These are phyloP conservation scores for Suricata suricatta DNA, from an alignment of 2,113 vertebrate genomes.

Conservation along the genomic window DNA sequence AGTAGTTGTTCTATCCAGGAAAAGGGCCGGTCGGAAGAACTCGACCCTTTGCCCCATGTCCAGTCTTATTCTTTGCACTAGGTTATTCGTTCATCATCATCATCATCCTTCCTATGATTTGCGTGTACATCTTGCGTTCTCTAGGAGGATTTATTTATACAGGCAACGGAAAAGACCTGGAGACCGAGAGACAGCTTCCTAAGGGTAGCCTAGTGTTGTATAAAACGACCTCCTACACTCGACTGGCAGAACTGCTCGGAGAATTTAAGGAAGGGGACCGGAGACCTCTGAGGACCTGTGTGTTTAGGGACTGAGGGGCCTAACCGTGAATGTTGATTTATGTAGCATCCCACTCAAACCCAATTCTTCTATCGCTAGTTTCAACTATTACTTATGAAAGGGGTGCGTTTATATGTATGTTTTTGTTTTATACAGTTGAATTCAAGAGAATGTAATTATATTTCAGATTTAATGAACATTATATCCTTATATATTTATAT, in stretches of 20 bases:
- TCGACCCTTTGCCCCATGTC: not conserved
- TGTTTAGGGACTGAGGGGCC: not conserved
- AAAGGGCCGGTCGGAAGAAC: not conserved
- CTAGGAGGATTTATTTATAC: conserved; percentile 45
- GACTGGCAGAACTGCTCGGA: not conserved
- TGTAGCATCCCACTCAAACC: conserved; percentile 29
- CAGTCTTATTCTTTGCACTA: not conserved
- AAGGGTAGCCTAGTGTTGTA: not conserved
- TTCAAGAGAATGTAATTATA: not conserved
- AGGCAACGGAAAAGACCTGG: not conserved
- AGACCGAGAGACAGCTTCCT: not conserved
- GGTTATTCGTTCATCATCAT: not conserved
- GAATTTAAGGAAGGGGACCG: not conserved
- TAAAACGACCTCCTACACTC: not conserved
- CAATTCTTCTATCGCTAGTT: not conserved
- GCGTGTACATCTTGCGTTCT: not conserved
- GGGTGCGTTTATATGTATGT: not conserved
- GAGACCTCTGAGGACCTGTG: not conserved
- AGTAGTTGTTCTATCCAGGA: conserved; percentile 61
- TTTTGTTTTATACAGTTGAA: not conserved
- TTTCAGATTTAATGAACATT: not conserved
- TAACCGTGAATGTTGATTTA: not conserved
- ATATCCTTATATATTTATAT: not conserved
- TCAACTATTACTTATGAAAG: not conserved
- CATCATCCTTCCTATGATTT: not conserved